Evolutionary conservation across 1,140 invertebrate species (phyloP), one percentile per base, ranked within the genome.

Genomic region (Piezodorus guildinii): DNA sequence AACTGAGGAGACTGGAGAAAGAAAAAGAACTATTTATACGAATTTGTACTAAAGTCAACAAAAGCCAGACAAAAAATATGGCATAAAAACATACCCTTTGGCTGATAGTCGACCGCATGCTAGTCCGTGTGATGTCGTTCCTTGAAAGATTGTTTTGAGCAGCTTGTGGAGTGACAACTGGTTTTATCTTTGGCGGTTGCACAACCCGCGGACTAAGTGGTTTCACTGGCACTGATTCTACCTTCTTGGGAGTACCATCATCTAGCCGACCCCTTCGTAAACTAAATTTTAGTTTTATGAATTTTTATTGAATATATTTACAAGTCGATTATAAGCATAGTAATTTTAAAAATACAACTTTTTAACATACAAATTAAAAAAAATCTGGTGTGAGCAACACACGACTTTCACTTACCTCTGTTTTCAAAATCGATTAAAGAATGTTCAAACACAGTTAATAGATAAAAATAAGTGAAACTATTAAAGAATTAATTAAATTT

Each of bases 41-140:
- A 54, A 54, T 2, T 14, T 21, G 14, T 23, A 19, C 21, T 54
- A 21, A 54, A 54, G 21, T 21, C 2, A 2, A 21, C 4, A 21
- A 56, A 56, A 10, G 23, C 52, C 14, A 56, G 6, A 21, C 3
- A 56, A 25, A 21, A 3, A 10, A 56, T 5, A 4, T 56, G 23
- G 14, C 2, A 23, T 27, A 17, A 5, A 4, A 49, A 49, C 46
- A 49, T 56, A 56, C 52, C 14, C 23, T 56, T 56, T 56, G 52
- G 23, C 23, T 56, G 9, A 23, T 8, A 23, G 15, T 68, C 9
- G 74, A 71, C 69, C 83, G 74, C 70, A 85, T 78, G 73, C 84
- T 86, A 70, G 81, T 81, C 67, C 84, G 72, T n/a, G 83, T 83
- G 67, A 79, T 80, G 71, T 86, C 84, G 46, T 76, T 80, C 63